phyloP scores from a whole-genome alignment of 2,797 vertebrate species.

The Craterocephalus amniculus region DNA sequence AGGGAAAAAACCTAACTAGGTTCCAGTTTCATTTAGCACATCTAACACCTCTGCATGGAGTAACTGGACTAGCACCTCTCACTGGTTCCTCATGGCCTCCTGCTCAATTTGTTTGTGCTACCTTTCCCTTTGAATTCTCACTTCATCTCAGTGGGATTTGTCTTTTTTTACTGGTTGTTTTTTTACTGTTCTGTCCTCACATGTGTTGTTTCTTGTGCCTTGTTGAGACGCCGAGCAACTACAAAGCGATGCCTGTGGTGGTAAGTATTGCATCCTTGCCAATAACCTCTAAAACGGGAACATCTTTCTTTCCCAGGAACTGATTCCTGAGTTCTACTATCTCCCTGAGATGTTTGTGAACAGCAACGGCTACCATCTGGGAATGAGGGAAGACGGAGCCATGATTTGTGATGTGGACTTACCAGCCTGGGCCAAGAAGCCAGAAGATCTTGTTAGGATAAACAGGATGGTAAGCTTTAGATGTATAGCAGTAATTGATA shows the following conservation, averaged over 20 bases:
- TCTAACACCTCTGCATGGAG: slow-evolving; percentile 72
- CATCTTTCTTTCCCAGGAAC: slow-evolving; percentile 82
- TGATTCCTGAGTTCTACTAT: slow-evolving; percentile 98
- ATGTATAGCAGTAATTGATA: background rate
- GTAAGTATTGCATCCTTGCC: slow-evolving; percentile 20
- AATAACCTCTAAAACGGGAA: slow-evolving; percentile 16
- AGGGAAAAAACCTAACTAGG: slow-evolving; percentile 57
- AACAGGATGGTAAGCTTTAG: slow-evolving; percentile 92
- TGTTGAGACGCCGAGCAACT: slow-evolving; percentile 24
- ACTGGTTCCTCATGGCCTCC: slow-evolving; percentile 56
- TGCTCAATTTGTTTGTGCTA: slow-evolving; percentile 75
- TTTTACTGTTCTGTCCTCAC: slow-evolving; percentile 28
- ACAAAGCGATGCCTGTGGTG: slow-evolving; percentile 20
- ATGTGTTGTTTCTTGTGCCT: slow-evolving; percentile 27
- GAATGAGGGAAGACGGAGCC: slow-evolving; percentile 89
- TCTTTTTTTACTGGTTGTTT: background rate
- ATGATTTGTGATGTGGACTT: slow-evolving; percentile 93
- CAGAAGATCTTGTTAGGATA: slow-evolving; percentile 96
- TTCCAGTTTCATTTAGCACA: slow-evolving; percentile 76
- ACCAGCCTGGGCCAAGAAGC: slow-evolving; percentile 95
- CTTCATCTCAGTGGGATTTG: slow-evolving; percentile 52
- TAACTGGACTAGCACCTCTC: slow-evolving; percentile 74
- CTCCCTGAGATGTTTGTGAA: slow-evolving; percentile 99
- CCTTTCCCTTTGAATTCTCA: slow-evolving; percentile 70
- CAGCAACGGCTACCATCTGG: slow-evolving; percentile 92